A percentile compares a stretch with the other conserved stretches of the same genome.
Conservation (phyloP, 2,797 vertebrate species). For the Rhadinocentrus ornatus region DNA sequence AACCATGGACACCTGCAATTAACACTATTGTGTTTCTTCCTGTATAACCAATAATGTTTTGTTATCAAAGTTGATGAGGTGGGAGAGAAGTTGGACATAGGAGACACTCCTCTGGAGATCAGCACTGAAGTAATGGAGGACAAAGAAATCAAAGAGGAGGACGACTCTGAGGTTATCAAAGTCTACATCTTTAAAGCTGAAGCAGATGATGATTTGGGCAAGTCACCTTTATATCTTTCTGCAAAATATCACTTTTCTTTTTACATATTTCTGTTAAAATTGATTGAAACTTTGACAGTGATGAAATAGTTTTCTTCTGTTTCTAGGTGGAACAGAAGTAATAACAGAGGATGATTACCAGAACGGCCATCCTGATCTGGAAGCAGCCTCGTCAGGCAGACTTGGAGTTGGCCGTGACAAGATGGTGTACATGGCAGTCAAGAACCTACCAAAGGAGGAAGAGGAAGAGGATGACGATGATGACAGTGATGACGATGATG, state of each 20-base stretch:
- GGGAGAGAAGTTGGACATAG: conserved; percentile 96
- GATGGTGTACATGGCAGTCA: conserved; percentile 99
- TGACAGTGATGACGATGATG: conserved; percentile 68
- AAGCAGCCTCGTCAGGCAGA: conserved; percentile 89
- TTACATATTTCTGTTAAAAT: background rate
- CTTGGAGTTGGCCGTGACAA: conserved; percentile 92
- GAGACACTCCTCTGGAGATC: conserved; percentile 94
- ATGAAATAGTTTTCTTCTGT: conserved; percentile 4
- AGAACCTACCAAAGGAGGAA: conserved; percentile 92
- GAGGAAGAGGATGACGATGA: conserved; percentile 75
- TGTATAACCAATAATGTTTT: conserved; percentile 22
- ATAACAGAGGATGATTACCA: conserved; percentile 97
- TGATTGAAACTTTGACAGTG: background rate
- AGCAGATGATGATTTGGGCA: conserved; percentile 97
- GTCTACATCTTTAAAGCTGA: conserved; percentile 99
- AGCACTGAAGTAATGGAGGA: conserved; percentile 93
- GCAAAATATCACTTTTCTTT: background rate
- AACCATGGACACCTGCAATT: background rate
- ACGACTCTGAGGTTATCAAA: conserved; percentile 98
- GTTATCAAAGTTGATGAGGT: conserved; percentile 93
- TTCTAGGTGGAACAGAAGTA: conserved; percentile 95
- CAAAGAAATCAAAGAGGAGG: conserved; percentile 93
- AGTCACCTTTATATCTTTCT: conserved; percentile 30
- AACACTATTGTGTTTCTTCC: conserved; percentile 3
- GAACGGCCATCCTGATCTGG: conserved; percentile 93